Percentiles rank a stretch among this genome's conserved stretches.
phyloP scores from a whole-genome alignment of 2,113 vertebrate species.

The Sigmodon hispidus region DNA sequence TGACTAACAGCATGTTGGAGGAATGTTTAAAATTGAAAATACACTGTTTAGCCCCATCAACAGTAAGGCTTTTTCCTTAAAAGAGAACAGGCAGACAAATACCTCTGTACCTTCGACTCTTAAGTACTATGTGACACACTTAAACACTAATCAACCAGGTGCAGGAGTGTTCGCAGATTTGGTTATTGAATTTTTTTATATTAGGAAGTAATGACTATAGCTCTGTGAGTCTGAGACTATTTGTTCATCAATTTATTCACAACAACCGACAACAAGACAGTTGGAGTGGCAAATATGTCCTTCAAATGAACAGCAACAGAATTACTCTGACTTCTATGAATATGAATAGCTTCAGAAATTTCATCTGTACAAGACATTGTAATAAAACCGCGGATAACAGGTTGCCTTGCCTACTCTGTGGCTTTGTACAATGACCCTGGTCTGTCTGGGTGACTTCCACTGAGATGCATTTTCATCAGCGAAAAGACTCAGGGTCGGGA shows the following conservation, averaged over 20 bases:
- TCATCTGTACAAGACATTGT: background rate
- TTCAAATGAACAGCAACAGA: background rate
- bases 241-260: constrained; percentile 24
- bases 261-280: constrained; percentile 2
- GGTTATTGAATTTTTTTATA: background rate
- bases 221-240: background rate
- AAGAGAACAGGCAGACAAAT: background rate
- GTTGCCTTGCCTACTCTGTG: background rate
- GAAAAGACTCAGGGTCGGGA: background rate
- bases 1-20: background rate
- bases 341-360: background rate
- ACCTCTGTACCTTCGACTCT: background rate
- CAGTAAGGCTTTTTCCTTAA: background rate
- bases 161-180: background rate
- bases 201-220: background rate
- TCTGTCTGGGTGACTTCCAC: background rate
- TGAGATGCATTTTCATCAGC: background rate
- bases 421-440: background rate
- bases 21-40: background rate
- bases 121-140: background rate
- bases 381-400: background rate
- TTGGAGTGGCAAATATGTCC: constrained; percentile 31
- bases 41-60: background rate
- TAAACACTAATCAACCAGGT: background rate
- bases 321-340: constrained; percentile 11